Base-by-base conservation (phyloP, 2,888 invertebrate genomes). In the Cryptocephalus primarius region DNA sequence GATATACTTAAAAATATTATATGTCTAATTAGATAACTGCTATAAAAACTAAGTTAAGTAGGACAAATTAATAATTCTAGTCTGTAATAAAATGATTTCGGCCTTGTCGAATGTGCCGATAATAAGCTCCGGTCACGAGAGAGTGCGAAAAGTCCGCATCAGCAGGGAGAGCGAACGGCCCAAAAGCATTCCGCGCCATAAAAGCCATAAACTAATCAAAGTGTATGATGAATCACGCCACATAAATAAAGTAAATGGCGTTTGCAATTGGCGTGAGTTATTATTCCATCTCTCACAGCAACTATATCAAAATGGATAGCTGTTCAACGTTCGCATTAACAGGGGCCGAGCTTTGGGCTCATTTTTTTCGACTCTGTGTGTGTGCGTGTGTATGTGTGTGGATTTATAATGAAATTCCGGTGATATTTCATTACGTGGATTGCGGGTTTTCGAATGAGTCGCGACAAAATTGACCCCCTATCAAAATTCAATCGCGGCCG, bases 121-220 rank as follows among this genome's bases (percentile, higher is more conserved):
- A 2, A 22, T 22, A 22, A 22, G 22, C 22, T 22, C 22, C 22
- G 22, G 22, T 22, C 22, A 22, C 22, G 22, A 22, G 22, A 22
- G 22, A 36, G 63, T 63, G 63, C 62, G 60, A 63, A 64, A 66
- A 64, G 62, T 59, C 58, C 59, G 61, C 61, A 65, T 57, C 65
- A 65, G 64, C 64, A 60, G 36, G 6, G 22, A 22, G 22, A 22
- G 22, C 22, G 22, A 36, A 11, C 59, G 60, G 56, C 63, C 63
- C 64, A 22, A 22, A 22, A 22, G 61, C 65, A 68, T 68, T 69
- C 68, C 68, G 63, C 66, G 58, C 68, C 68, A 68, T 68, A 69
- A 68, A 70, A 67, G 68, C 70, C 68, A 70, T 71, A 70, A 71
- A 70, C 71, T 69, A 70, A 70, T 71, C 70, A 71, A 70, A 70